Evolutionary conservation across 2,888 invertebrate genomes (phyloP), one percentile per base, ranked within the genome.

Genomic region (Meteorus cinctellus): DNA sequence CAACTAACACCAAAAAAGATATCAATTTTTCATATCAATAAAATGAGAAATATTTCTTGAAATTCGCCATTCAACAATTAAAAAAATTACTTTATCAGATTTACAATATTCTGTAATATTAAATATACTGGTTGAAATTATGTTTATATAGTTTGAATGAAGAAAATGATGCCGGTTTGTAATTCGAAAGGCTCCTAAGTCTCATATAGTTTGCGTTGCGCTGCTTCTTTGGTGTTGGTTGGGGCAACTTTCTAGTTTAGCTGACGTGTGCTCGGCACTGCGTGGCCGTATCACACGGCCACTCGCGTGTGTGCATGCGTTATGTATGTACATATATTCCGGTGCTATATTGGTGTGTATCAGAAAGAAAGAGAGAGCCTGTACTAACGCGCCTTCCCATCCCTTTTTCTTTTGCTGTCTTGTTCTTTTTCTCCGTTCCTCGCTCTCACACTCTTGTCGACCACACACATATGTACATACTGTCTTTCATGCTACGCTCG

Each of bases 201-300:
- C 81, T 78, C 80, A 75, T 82, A 55, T 55, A 55, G 55, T 55
- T 19, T 55, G 79, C 78, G 74, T 75, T 77, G 81, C 81, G 84
- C 77, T 81, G 85, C 86, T 86, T 85, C 87, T 86, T 85, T 86
- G 80, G 84, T 82, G 85, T 85, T 83, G 80, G 80, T 83, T 82
- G 85, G 84, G 84, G 87, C 89, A 89, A 89, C 89, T 89, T 89
- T 89, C 89, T 89, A 89, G 88, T 89, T 88, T 86, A 85, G 87
- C 86, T 86, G 84, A 87, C 86, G 85, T 84, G 85, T 84, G 81
- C 78, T 77, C 66, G 72, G 72, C 78, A 74, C 74, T 79, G 76
- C 75, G 79, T 78, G 77, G 73, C 55, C 68, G 69, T 41, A 55
- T 36, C 74, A 72, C 70, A 78, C 62, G 71, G 27, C 63, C 51